phyloP scores from a whole-genome alignment of 2,888 invertebrate species.

The Lepidocyrtinus sp. region DNA sequence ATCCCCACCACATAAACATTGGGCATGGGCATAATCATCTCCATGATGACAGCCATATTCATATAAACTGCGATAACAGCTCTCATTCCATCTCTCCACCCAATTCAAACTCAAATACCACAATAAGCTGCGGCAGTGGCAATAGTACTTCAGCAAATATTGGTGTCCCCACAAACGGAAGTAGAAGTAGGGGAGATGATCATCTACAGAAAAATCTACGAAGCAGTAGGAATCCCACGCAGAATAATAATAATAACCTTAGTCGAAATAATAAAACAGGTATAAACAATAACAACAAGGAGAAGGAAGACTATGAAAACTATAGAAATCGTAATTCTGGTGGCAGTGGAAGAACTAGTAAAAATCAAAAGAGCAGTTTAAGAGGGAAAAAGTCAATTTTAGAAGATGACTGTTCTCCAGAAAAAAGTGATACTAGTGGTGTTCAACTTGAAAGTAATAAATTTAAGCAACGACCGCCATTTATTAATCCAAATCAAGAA shows the following conservation, averaged over 20 bases:
- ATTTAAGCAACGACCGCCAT: constrained; percentile 50
- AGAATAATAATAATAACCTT: constrained; percentile 31
- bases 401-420: constrained; percentile 37
- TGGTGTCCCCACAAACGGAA: constrained; percentile 45
- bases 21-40: constrained; percentile 50
- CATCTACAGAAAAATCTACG: neutral
- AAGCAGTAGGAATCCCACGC: constrained; percentile 4
- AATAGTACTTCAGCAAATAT: constrained; percentile 60
- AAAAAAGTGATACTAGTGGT: neutral
- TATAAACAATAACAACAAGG: constrained; percentile 44
- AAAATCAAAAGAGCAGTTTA: constrained; percentile 30
- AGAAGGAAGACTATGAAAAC: constrained; percentile 20
- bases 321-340: constrained; percentile 18
- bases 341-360: constrained; percentile 31
- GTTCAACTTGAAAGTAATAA: constrained; percentile 2
- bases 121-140: constrained; percentile 60
- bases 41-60: constrained; percentile 46
- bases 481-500: constrained; percentile 74
- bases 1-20: constrained; percentile 27
- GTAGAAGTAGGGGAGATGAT: neutral
- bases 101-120: constrained; percentile 55
- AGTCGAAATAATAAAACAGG: constrained; percentile 26
- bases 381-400: constrained; percentile 54
- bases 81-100: constrained; percentile 58
- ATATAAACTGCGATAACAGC: constrained; percentile 44